Conservation (phyloP, 2,113 vertebrate species). For the Syngnathus floridae region DNA sequence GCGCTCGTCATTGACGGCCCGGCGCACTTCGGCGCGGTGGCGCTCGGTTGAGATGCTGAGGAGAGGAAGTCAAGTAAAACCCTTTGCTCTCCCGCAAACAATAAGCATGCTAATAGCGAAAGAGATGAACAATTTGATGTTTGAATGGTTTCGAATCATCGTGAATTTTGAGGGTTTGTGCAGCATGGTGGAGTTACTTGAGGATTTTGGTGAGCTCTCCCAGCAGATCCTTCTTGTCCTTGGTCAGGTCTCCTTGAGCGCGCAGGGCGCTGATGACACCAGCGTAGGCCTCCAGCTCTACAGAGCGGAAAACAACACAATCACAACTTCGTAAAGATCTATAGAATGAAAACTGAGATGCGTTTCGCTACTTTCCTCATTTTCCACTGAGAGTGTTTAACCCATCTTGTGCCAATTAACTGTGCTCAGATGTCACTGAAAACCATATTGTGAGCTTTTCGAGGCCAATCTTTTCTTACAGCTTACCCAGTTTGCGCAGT, state of each 20-base stretch:
- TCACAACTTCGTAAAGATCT: background rate
- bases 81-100: background rate
- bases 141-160: too few species aligned
- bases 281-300: slow-evolving; percentile 97
- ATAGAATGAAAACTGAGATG: background rate
- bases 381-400: too few species aligned
- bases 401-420: too few species aligned
- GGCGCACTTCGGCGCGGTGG: slow-evolving; percentile 93
- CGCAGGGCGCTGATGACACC: slow-evolving; percentile 96
- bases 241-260: slow-evolving; percentile 95
- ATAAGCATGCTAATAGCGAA: background rate
- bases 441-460: background rate
- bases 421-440: background rate
- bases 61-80: background rate
- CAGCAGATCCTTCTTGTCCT: slow-evolving; percentile 96
- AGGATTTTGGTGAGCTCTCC: slow-evolving; percentile 96
- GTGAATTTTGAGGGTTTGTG: too few species aligned
- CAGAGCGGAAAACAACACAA: slow-evolving; percentile 14
- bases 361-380: background rate
- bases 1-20: slow-evolving; percentile 96
- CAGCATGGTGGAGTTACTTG: slow-evolving; percentile 68
- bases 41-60: slow-evolving; percentile 95
- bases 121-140: too few species aligned
- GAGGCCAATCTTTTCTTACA: background rate
- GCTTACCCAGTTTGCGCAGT: slow-evolving; percentile 91